phyloP scores from a whole-genome alignment of 2,797 vertebrate species.

The Channallabes apus region DNA sequence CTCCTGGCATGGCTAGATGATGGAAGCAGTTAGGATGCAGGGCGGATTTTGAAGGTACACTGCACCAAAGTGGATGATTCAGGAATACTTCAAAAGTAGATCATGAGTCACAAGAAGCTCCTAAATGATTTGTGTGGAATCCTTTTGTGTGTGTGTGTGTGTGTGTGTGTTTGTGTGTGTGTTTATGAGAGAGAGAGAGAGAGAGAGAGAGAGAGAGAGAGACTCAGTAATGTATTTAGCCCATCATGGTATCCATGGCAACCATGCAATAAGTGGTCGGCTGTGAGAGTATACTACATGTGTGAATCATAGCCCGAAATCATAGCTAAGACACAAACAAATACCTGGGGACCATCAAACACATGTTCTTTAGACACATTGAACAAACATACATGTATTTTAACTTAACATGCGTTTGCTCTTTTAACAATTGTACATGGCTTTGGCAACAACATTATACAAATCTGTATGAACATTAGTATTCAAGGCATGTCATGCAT shows the following conservation, averaged over 20 bases:
- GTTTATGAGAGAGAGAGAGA: slow-evolving; percentile 4
- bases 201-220: slow-evolving; percentile 33
- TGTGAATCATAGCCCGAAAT: slow-evolving; percentile 51
- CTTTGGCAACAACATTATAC: background rate
- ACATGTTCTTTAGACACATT: slow-evolving; percentile 27
- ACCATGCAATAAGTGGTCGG: slow-evolving; percentile 54
- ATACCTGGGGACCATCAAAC: slow-evolving; percentile 30
- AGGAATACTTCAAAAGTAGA: slow-evolving; percentile 38
- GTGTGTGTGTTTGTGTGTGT: slow-evolving; percentile 20
- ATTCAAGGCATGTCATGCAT: background rate
- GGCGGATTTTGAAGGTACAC: background rate
- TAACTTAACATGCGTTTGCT: background rate
- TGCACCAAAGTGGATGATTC: slow-evolving; percentile 34
- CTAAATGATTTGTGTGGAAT: slow-evolving; percentile 45
- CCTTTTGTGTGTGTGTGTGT: slow-evolving; percentile 20
- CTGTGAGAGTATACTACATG: slow-evolving; percentile 47
- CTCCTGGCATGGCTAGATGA: slow-evolving; percentile 19
- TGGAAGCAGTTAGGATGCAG: slow-evolving; percentile 8
- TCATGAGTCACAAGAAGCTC: slow-evolving; percentile 37
- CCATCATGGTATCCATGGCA: slow-evolving; percentile 57
- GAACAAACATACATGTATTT: background rate
- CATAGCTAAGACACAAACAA: slow-evolving; percentile 24
- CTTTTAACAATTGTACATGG: background rate
- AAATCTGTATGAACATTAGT: slow-evolving; percentile 4
- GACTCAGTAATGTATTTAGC: slow-evolving; percentile 58